Evolutionary conservation across 2,113 vertebrate genomes (phyloP), one percentile per base, ranked within the genome.

Genomic region (Apeltes quadracus): DNA sequence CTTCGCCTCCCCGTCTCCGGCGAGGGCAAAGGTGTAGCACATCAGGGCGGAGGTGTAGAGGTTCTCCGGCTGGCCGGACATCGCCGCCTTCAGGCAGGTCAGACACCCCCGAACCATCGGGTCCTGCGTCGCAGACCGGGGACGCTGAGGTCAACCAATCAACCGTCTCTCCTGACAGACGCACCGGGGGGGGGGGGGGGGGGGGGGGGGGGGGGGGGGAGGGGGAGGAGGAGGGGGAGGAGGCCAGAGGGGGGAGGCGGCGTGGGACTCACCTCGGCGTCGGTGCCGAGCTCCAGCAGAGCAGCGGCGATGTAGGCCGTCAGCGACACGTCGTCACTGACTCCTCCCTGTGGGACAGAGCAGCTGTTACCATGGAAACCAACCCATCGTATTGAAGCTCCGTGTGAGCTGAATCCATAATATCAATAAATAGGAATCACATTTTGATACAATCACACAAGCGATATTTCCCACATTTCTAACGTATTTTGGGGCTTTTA

Each of bases 1-100:
- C 53, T 93, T 93, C 76, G 81, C 94, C 43, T 79, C 83, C 77
- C 87, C 4, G 55, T 94, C 92, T 61, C 90, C 88, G 36, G 95
- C 95, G 78, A 97, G 91, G n/a, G 93, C 88, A 1, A 96, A 97
- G 75, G 94, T 94, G 84, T 97, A 97, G 54, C 94, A 93, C 75
- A 96, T 59, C 69, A 97, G 92, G 0, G 96, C 95, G 4, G 90
- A 91, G 32, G 92, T 93, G 72, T 96, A 95, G 15, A 92, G 68
- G 67, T 94, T 91, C 75, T 88, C 75, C 54, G 90, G 22, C 56
- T 64, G 56, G n/a, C 29, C 12, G 0, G 76, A 22, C 12, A 38
- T 44, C 0, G 90, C 83, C 0, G 1, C 27, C 72, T 81, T 79
- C 1, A 96, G 82, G 63, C 95, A 98, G 11, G 15, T 59, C 16